Base-by-base conservation (phyloP, 2,888 invertebrate species). In the Sinohyriopsis cumingii region DNA sequence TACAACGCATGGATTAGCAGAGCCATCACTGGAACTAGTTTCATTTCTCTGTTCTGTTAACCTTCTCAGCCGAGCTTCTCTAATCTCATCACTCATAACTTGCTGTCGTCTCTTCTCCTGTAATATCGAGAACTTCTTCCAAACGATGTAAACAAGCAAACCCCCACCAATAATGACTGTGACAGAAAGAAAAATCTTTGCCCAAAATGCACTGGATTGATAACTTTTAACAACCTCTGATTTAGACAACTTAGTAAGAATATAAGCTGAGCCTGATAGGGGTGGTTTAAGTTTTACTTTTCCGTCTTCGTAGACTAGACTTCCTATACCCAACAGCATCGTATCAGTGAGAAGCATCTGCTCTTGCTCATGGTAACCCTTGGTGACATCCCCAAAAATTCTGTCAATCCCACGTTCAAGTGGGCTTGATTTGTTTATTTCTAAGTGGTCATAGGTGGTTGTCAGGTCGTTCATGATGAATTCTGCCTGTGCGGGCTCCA, bases 311-410 rank as follows among this genome's bases (percentile, higher is more conserved):
- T 92, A 86, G 65, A 93, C 92, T 33, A 96, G 90, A 90, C 96
- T 93, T 20, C 97, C 97, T 67, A 96, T 93, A 5, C 93, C 93
- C 0, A 96, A 95, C 61, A 96, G 92, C 77, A 94, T 93, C 64
- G 95, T 94, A 22, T 95, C 96, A 84, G 95, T 94, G 0, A 95
- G 91, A 6, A 97, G 91, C 93, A 97, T 94, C 90, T 94, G 94
- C 88, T 97, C 97, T 63, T 95, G 95, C 9, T 95, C 94, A 89
- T 96, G 96, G 28, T 96, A 91, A 0, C 96, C 96, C 74, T 95
- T 93, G 85, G 95, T 95, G 0, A 87, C 92, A 24, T 95, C 93
- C 24, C 96, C 96, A 80, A 94, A 94, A 86, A 96, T 94, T 89
- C 95, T 95, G 3, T 95, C 95, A 93, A 95, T 94, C 28, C 96